Evolutionary conservation across 1,140 invertebrate genomes (phyloP).

Genomic region (Choristoneura fumiferana): DNA sequence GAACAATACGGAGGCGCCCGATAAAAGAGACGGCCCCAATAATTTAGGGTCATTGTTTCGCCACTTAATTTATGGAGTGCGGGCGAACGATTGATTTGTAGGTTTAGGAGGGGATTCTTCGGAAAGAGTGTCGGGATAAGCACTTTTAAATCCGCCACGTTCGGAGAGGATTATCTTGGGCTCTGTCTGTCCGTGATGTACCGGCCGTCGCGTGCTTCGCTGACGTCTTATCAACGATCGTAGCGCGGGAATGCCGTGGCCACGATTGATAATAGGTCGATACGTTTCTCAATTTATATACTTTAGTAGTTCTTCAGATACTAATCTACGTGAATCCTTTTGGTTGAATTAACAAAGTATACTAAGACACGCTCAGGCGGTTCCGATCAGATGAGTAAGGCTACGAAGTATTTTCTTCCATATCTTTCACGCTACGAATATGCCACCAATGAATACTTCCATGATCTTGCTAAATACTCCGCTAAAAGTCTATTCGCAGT

Average conservation of each 20-base stretch:
- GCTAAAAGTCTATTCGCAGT: too few relatives aligned
- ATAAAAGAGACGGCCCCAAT: slow-evolving; percentile 69
- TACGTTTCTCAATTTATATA: too few relatives aligned
- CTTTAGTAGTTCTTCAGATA: too few relatives aligned
- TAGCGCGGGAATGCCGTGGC: neutral
- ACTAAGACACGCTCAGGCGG: too few relatives aligned
- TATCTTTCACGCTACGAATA: too few relatives aligned
- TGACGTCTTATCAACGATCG: slow-evolving; percentile 11
- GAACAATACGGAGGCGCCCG: slow-evolving; percentile 52
- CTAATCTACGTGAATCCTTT: too few relatives aligned
- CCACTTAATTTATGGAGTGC: slow-evolving; percentile 74
- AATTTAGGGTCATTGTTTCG: slow-evolving; percentile 77
- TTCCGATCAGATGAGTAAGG: too few relatives aligned
- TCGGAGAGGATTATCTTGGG: slow-evolving; percentile 43
- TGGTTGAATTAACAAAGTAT: too few relatives aligned
- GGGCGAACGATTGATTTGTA: slow-evolving; percentile 73
- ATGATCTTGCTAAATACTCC: too few relatives aligned
- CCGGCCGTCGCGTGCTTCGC: neutral
- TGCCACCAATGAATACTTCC: too few relatives aligned
- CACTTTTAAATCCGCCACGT: slow-evolving; percentile 54
- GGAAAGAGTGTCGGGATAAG: slow-evolving; percentile 49
- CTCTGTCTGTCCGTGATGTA: slow-evolving; percentile 32
- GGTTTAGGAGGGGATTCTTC: slow-evolving; percentile 42
- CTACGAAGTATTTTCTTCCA: too few relatives aligned
- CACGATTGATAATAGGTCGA: neutral